These are phyloP conservation scores for Rhodophaea formosa DNA, from an alignment of 2,888 invertebrate genomes.

Conservation along the genomic window DNA sequence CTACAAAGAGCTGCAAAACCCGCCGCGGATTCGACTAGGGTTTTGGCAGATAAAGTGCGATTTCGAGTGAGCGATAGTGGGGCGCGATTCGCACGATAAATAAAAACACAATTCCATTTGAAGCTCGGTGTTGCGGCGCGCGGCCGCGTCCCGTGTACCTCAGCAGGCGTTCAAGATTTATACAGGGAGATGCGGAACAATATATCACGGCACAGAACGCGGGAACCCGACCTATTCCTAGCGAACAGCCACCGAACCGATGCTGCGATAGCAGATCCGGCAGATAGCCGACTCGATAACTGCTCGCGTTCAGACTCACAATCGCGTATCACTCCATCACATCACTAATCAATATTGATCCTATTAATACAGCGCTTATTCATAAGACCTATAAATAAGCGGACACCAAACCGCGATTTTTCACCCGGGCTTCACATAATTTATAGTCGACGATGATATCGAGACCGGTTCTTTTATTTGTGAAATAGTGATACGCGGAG, in stretches of 20 bases:
- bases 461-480: constrained; percentile 80
- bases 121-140: constrained; percentile 71
- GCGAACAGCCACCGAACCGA: constrained; percentile 75
- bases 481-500: constrained; percentile 80
- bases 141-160: constrained; percentile 78
- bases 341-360: constrained; percentile 44
- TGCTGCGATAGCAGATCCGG: constrained; percentile 72
- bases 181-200: constrained; percentile 78
- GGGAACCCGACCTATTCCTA: constrained; percentile 79
- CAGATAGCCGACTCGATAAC: constrained; percentile 54
- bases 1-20: constrained; percentile 50
- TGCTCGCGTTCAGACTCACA: constrained; percentile 37
- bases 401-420: constrained; percentile 75
- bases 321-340: constrained; percentile 32
- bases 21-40: constrained; percentile 56
- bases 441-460: constrained; percentile 79
- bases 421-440: constrained; percentile 76
- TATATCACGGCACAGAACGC: constrained; percentile 77
- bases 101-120: constrained; percentile 81
- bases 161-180: constrained; percentile 81
- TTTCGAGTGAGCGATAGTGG: constrained; percentile 75
- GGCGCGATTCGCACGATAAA: constrained; percentile 79
- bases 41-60: constrained; percentile 77
- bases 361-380: constrained; percentile 66
- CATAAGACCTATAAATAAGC: constrained; percentile 73